phyloP scores from a whole-genome alignment of 2,113 vertebrate species.

The Amphilophus citrinellus region DNA sequence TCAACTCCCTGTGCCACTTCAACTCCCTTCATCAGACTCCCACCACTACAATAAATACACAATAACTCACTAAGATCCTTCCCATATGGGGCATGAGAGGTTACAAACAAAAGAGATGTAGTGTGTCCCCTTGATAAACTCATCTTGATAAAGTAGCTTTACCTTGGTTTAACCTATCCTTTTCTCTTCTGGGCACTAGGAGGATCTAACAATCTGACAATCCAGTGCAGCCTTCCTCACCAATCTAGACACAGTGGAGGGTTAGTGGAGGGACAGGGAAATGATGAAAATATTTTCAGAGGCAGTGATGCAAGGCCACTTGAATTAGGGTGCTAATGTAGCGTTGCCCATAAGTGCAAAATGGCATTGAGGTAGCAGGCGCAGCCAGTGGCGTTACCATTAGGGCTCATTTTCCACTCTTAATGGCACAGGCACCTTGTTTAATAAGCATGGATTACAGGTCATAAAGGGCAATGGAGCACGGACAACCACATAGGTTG shows the following conservation, averaged over 20 bases:
- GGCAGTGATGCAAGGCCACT: constrained; percentile 71
- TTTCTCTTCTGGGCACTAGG: background rate
- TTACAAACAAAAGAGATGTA: constrained; percentile 29
- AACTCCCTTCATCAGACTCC: constrained; percentile 38
- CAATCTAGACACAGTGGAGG: constrained; percentile 31
- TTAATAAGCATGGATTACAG: constrained; percentile 81
- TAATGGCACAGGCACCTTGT: constrained; percentile 77
- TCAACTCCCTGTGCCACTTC: constrained; percentile 56
- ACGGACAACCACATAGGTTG: constrained; percentile 44
- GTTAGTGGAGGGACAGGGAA: constrained; percentile 38
- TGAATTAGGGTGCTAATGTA: constrained; percentile 78
- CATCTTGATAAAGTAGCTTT: constrained; percentile 47
- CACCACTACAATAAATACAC: constrained; percentile 19
- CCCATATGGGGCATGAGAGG: constrained; percentile 19
- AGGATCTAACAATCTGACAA: constrained; percentile 17
- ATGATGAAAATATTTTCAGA: constrained; percentile 76
- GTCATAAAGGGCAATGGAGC: constrained; percentile 76
- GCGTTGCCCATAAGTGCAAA: constrained; percentile 68
- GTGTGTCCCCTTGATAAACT: constrained; percentile 34
- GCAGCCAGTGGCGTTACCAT: constrained; percentile 49
- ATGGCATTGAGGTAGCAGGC: constrained; percentile 57
- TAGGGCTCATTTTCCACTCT: constrained; percentile 71
- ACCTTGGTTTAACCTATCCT: constrained; percentile 41
- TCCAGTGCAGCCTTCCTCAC: constrained; percentile 17
- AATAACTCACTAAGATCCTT: constrained; percentile 47